Evolutionary conservation across 2,888 invertebrate species (phyloP), one percentile per base, ranked within the genome.

Genomic region (Watsonalla cultraria): DNA sequence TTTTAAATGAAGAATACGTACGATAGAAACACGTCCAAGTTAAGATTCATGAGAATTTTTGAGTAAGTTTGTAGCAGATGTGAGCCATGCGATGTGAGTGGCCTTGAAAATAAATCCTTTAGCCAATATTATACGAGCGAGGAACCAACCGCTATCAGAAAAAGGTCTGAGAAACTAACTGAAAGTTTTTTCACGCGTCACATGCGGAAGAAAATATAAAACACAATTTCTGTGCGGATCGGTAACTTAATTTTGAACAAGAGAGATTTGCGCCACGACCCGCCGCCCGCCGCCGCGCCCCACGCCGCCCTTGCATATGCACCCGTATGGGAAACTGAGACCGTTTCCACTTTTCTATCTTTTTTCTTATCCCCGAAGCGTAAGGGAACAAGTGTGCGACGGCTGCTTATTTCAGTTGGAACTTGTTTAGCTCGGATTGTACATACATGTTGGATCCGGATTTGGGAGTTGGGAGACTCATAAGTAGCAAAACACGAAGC

Each of bases 211-310:
- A 69, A 78, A 83, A 84, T 24, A 82, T 82, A 84, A 80, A 82
- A 86, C 80, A 85, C 74, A 84, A 82, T 82, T 82, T 80, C 81
- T 76, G 81, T 75, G 74, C 72, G 74, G 74, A 83, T 83, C 76
- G 76, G 83, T 86, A 86, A 86, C 86, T 88, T 82, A 77, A 80
- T 88, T 88, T 82, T 77, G 78, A 81, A 82, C 76, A 77, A 78
- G 80, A 80, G 80, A 83, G 80, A 83, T 85, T 83, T 84, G 76
- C 76, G 65, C 71, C 72, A 57, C 69, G 70, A 67, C 70, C 70
- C 68, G 51, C 62, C 49, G 56, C 46, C 54, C 50, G 49, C 52
- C 58, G 60, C 46, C 57, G 57, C 64, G 54, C 56, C 55, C 59
- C 60, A 52, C 56, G 49, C 55, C 62, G 56, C 68, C 73, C 76